Evolutionary conservation across 1,140 invertebrate species (phyloP), one percentile per base, ranked within the genome.

Genomic region (Paralvinella palmiformis): DNA sequence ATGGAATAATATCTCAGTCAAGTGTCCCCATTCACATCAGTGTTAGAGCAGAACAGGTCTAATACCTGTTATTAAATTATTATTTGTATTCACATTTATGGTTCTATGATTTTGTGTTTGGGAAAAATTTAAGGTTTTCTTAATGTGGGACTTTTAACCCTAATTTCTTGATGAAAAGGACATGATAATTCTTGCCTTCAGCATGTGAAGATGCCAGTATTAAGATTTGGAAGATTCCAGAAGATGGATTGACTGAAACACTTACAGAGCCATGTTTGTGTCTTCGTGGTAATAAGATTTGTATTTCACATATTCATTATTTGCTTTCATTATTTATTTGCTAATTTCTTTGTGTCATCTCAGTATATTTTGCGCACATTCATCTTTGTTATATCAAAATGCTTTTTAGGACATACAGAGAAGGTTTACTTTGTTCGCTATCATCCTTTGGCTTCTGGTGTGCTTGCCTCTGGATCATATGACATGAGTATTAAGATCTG

Each of bases 401-500:
- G 4, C 41, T 60, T 89, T 60, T 80, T 83, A 74, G 88, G 90
- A 5, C 92, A 94, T 73, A 84, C 86, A 6, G 94, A 96, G 73
- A 95, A 94, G 82, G 90, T 96, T 59, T 93, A 91, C 78, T 87
- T 94, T 57, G 86, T 96, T 7, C 88, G 89, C 64, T 96, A 92
- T 81, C 92, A 96, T 82, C 92, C 93, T 0, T 82, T 91, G 45
- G 92, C 93, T 0, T 83, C 86, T 33, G 88, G 94, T 77, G 85
- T 96, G 10, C 77, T 97, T 1, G 88, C 90, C 0, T 89, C 91
- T 0, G 91, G 88, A 0, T 91, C 91, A 0, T 92, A 93, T 74
- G 93, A 96, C 75, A 88, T 91, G 83, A 89, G 88, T 5, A 85
- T 96, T n/a, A 89, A 88, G 70, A 84, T 94, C 22, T 93, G 91